phyloP scores from a whole-genome alignment of 2,113 vertebrate species.

The Myiozetetes cayanensis region DNA sequence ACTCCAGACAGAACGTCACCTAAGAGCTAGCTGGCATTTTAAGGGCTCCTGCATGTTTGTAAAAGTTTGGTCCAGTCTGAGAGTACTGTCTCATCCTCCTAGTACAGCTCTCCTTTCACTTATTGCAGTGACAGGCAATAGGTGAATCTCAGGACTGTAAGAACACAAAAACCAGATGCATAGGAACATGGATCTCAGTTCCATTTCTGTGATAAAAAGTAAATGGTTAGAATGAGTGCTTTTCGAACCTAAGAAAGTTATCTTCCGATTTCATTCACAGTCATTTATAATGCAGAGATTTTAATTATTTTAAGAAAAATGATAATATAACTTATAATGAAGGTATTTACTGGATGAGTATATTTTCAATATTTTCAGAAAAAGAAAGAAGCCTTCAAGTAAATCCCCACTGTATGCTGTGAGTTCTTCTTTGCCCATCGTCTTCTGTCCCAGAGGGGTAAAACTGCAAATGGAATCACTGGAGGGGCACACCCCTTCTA shows the following conservation, averaged over 20 bases:
- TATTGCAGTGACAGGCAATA: neutral
- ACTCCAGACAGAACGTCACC: neutral
- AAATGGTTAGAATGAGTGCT: neutral
- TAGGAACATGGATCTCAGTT: neutral
- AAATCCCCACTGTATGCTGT: neutral
- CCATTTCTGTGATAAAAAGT: neutral
- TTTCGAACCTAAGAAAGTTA: neutral
- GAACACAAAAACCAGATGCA: neutral
- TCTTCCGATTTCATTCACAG: neutral
- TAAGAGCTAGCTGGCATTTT: conserved; percentile 23
- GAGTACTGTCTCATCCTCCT: neutral
- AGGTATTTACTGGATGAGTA: neutral
- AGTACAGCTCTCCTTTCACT: neutral
- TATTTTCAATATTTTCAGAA: neutral
- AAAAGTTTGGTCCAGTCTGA: neutral
- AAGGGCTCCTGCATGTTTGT: neutral
- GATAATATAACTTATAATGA: neutral
- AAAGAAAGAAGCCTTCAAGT: neutral
- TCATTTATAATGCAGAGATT: neutral
- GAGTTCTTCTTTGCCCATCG: neutral
- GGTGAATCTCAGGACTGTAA: neutral
- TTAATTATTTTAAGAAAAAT: neutral
- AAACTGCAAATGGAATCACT: neutral
- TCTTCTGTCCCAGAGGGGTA: neutral
- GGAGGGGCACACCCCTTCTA: neutral